Evolutionary conservation across 2,113 vertebrate genomes (phyloP), one percentile per base, ranked within the genome.

Genomic region (Aythya baeri): DNA sequence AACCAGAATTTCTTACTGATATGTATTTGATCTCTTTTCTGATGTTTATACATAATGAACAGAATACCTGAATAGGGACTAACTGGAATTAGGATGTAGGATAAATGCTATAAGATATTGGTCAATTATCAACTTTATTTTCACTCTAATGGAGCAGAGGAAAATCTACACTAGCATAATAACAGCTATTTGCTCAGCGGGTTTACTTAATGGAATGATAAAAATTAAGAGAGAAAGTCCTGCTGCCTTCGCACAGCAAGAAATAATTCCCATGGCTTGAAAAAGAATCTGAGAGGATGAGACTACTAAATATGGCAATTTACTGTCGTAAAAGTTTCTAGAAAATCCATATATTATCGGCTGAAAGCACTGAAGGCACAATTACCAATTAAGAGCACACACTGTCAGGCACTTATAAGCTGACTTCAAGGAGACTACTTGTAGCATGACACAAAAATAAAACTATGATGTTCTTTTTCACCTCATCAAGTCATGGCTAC

Each of bases 211-310:
- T 93, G 49, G 79, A 77, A 96, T 90, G 13, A 82, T 73, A 93
- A 88, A 91, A 94, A 93, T 93, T 93, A 96, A 91, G 72, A 85
- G 63, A 89, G 73, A 89, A 96, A 92, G 68, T 66, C 77, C 70
- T 73, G 66, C 86, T 96, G 92, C 63, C 81, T 94, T 80, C 55
- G 44, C 91, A 76, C 86, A 95, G 96, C 91, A 94, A 93, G 93
- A 93, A 93, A 66, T 85, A 91, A 92, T 84, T 93, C 86, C 67
- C 49, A 82, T 89, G 58, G 77, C 18, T 92, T 92, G 88, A 73
- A 88, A 95, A 95, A 89, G 26, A 36, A 91, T 59, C 72, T 87
- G 76, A 86, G 83, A 89, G 41, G 36, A 41, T 70, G 90, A 88
- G 17, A 72, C 70, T 87, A 27, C 80, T 86, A 93, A 89, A 86